Conservation (phyloP, 1,140 invertebrate genomes). For the Acromyrmex charruanus region DNA sequence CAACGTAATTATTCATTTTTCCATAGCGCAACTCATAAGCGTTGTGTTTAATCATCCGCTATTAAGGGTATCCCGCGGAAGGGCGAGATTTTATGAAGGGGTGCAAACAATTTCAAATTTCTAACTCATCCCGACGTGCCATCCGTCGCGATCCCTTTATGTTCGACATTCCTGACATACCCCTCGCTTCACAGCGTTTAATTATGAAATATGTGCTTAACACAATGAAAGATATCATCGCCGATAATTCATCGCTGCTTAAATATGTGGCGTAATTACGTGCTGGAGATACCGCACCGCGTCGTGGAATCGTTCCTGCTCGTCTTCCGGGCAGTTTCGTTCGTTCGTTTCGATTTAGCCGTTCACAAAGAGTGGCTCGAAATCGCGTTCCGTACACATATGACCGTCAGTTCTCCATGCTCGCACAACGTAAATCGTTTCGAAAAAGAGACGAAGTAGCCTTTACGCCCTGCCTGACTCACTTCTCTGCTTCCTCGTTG, state of each 20-base stretch:
- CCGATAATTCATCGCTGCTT: slow-evolving; percentile 68
- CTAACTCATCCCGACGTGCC: slow-evolving; percentile 61
- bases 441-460: slow-evolving; percentile 22
- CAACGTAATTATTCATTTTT: slow-evolving; percentile 64
- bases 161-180: slow-evolving; percentile 71
- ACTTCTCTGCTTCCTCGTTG: slow-evolving; percentile 32
- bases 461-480: slow-evolving; percentile 40
- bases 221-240: slow-evolving; percentile 70
- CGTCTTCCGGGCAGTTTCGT: slow-evolving; percentile 29
- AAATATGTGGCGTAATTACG: slow-evolving; percentile 60
- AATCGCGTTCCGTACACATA: slow-evolving; percentile 11
- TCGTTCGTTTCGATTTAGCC: slow-evolving; percentile 33
- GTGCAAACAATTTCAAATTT: slow-evolving; percentile 74
- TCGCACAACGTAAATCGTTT: slow-evolving; percentile 31
- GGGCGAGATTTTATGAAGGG: slow-evolving; percentile 70
- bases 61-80: slow-evolving; percentile 53
- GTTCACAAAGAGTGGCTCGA: slow-evolving; percentile 13
- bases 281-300: slow-evolving; percentile 10
- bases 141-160: slow-evolving; percentile 70
- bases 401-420: slow-evolving; percentile 23
- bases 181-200: slow-evolving; percentile 69
- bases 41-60: slow-evolving; percentile 65
- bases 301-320: not conserved
- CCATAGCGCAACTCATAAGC: slow-evolving; percentile 33
- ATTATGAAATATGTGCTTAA: slow-evolving; percentile 76